Conservation (phyloP, 2,113 vertebrate species). For the Salvator merianae region DNA sequence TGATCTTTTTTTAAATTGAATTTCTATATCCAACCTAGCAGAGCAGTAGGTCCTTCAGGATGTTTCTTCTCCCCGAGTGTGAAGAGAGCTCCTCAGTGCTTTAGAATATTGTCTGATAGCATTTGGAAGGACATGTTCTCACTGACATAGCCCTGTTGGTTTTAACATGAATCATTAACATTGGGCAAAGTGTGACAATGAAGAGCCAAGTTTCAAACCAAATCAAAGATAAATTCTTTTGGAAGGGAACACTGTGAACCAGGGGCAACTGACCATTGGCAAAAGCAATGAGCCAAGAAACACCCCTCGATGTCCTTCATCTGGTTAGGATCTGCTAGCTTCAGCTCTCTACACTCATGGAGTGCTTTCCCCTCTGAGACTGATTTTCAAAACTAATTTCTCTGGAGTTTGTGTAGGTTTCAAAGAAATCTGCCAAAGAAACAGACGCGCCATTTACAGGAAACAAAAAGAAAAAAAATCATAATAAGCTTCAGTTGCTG, state of each 20-base stretch:
- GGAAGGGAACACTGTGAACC: neutral
- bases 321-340: neutral
- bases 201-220: neutral
- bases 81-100: neutral
- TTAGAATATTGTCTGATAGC: conserved; percentile 39
- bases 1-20: neutral
- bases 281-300: neutral
- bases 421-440: neutral
- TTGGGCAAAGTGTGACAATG: conserved; percentile 3
- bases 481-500: too few species aligned
- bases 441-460: neutral
- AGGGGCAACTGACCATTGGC: neutral
- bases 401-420: neutral
- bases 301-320: neutral
- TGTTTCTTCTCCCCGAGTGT: too few species aligned
- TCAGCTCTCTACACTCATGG: neutral
- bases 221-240: conserved; percentile 27
- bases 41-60: neutral
- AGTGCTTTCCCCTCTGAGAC: neutral
- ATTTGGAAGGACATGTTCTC: conserved; percentile 27
- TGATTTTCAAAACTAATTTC: neutral
- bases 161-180: conserved; percentile 47
- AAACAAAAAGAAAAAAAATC: neutral
- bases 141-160: conserved; percentile 36
- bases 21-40: neutral